Evolutionary conservation across 2,888 invertebrate species (phyloP).

Genomic region (Aporophyla lueneburgensis): DNA sequence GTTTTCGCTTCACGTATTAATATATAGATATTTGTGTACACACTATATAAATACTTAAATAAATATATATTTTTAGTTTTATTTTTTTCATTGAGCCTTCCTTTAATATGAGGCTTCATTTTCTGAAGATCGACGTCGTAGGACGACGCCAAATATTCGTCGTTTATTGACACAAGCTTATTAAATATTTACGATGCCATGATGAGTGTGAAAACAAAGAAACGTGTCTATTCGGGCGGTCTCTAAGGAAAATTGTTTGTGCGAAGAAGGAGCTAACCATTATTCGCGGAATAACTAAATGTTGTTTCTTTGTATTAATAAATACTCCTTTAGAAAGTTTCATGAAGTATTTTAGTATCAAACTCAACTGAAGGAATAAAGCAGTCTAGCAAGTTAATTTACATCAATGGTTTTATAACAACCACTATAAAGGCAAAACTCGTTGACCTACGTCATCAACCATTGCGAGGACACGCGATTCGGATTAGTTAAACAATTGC

Average conservation of each 20-base stretch:
- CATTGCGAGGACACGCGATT: conserved; percentile 11
- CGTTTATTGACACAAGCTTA: conserved; percentile 20
- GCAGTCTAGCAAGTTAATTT: conserved; percentile 15
- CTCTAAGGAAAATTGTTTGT: conserved; percentile 1
- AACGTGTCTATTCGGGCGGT: neutral
- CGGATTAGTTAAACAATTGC: neutral
- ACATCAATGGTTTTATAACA: conserved; percentile 24
- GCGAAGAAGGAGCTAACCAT: no score
- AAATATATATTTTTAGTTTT: neutral
- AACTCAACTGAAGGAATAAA: conserved; percentile 20
- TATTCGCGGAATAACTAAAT: no score
- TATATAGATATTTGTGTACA: no score
- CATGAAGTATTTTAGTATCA: neutral
- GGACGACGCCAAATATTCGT: neutral
- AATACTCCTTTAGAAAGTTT: conserved; percentile 7
- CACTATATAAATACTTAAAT: no score
- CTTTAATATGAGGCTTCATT: neutral
- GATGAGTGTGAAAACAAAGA: neutral
- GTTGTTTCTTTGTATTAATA: no score
- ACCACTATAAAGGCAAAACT: conserved; percentile 21
- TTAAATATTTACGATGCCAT: conserved; percentile 1
- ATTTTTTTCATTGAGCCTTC: neutral
- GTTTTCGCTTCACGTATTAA: no score
- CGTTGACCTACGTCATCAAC: conserved; percentile 13
- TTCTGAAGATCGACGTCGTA: neutral